These are phyloP conservation scores for Cylas formicarius DNA, from an alignment of 1,140 invertebrate genomes.

Conservation along the genomic window DNA sequence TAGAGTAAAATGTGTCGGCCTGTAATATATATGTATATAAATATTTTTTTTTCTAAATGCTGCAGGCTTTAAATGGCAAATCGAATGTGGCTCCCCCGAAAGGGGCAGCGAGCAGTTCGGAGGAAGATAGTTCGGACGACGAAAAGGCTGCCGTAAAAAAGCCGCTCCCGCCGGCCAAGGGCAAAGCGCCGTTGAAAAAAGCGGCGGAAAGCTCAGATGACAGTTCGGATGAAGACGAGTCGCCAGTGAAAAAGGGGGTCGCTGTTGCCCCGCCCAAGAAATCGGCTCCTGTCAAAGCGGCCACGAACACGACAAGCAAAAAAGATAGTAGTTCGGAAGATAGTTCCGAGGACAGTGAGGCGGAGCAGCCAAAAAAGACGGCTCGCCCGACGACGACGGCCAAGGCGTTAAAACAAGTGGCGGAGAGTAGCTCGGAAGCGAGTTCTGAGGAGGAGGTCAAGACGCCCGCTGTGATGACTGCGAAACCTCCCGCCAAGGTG, in stretches of 20 bases:
- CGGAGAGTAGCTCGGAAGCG: constrained; percentile 15
- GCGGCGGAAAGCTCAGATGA: constrained; percentile 11
- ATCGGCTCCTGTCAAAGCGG: constrained; percentile 4
- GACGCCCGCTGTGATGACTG: constrained; percentile 9
- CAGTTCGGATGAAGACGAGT: constrained; percentile 27
- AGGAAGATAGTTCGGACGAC: constrained; percentile 22
- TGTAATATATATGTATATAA: too few relatives aligned
- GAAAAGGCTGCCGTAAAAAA: constrained; percentile 2
- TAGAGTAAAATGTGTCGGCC: too few relatives aligned
- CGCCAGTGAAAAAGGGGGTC: background rate
- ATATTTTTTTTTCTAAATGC: too few relatives aligned
- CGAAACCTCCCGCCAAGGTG: background rate
- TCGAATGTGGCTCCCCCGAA: constrained; percentile 37
- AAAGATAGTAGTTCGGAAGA: constrained; percentile 32
- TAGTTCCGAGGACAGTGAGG: constrained; percentile 25
- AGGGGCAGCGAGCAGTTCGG: constrained; percentile 5
- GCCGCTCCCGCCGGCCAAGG: constrained; percentile 1
- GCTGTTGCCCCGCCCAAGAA: constrained; percentile 4
- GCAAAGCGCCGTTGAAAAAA: constrained; percentile 27
- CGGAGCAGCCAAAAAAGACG: constrained; percentile 21
- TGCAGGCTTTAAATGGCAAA: too few relatives aligned
- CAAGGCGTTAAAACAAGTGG: background rate
- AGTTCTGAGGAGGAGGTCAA: constrained; percentile 13
- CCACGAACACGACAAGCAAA: constrained; percentile 18
- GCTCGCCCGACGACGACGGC: background rate